A percentile compares a stretch with the other conserved stretches of the same genome.
These are phyloP conservation scores for Rhagologus leucostigma DNA, from an alignment of 2,113 vertebrate genomes.

Conservation along the genomic window DNA sequence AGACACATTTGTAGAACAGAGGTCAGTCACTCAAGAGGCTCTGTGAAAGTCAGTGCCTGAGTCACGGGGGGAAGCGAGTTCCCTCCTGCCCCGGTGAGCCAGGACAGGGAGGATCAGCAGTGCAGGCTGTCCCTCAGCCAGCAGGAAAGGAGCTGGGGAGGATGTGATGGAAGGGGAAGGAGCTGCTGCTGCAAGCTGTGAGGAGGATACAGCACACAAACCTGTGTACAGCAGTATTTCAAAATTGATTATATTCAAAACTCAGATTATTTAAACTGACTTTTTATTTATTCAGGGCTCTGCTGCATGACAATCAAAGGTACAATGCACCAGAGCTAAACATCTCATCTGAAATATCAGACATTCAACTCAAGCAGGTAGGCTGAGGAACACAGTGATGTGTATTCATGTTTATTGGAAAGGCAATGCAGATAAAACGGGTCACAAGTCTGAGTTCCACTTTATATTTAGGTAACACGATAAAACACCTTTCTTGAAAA, in stretches of 20 bases:
- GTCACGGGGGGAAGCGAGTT: accelerated
- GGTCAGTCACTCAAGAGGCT: neutral
- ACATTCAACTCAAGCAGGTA: neutral
- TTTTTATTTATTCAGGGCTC: neutral
- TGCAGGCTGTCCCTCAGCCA: neutral
- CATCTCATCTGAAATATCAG: neutral
- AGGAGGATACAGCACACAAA: neutral
- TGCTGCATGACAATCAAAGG: neutral
- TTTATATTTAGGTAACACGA: neutral
- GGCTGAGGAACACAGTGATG: neutral
- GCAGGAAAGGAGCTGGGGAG: neutral
- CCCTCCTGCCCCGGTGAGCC: neutral
- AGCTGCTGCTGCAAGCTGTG: neutral
- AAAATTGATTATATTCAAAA: neutral
- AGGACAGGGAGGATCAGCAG: neutral
- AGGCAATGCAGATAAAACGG: neutral
- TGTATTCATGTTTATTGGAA: neutral
- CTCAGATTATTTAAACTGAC: neutral
- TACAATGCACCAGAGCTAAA: neutral
- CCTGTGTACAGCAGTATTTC: neutral
- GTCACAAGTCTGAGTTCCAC: neutral
- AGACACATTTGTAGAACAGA: neutral
- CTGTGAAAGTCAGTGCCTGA: neutral
- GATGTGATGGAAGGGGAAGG: neutral
- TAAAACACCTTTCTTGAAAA: neutral